Evolutionary conservation across 2,888 invertebrate species (phyloP).

Genomic region (Aleiodes leptofemur): DNA sequence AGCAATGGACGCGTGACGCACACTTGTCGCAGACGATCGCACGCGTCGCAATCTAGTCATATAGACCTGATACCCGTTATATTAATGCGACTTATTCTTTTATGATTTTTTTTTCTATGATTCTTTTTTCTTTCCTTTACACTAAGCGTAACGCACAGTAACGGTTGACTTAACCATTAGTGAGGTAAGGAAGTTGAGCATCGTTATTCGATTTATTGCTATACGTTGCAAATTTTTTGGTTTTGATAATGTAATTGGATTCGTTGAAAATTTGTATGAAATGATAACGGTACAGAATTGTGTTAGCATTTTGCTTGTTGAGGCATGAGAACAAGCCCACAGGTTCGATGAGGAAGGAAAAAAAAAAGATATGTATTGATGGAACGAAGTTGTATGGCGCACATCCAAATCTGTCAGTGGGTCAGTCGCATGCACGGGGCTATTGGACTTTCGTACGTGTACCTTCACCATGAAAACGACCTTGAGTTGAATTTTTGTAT

Average conservation of each 20-base stretch:
- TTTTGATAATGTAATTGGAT: constrained; percentile 12
- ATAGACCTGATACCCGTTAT: constrained; percentile 68
- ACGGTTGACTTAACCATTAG: constrained; percentile 69
- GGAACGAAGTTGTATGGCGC: constrained; percentile 53
- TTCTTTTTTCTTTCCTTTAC: constrained; percentile 1
- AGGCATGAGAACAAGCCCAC: neutral
- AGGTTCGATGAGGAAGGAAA: neutral
- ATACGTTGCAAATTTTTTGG: neutral
- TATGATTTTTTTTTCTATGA: neutral
- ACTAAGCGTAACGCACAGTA: constrained; percentile 65
- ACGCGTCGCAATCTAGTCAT: constrained; percentile 40
- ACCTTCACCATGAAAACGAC: constrained; percentile 45
- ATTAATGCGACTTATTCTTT: constrained; percentile 70
- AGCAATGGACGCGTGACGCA: constrained; percentile 47
- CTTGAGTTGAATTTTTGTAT: constrained; percentile 49
- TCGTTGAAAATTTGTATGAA: no score
- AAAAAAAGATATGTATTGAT: no score
- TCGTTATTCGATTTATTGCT: constrained; percentile 24
- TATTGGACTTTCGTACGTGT: constrained; percentile 57
- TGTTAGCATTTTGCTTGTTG: neutral
- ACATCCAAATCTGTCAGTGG: constrained; percentile 71
- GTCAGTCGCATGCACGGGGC: constrained; percentile 64
- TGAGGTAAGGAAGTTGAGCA: constrained; percentile 43
- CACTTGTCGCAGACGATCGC: constrained; percentile 42
- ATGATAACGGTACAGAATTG: neutral